These are phyloP conservation scores for Nautilus pompilius DNA, from an alignment of 1,140 invertebrate species.

Conservation along the genomic window DNA sequence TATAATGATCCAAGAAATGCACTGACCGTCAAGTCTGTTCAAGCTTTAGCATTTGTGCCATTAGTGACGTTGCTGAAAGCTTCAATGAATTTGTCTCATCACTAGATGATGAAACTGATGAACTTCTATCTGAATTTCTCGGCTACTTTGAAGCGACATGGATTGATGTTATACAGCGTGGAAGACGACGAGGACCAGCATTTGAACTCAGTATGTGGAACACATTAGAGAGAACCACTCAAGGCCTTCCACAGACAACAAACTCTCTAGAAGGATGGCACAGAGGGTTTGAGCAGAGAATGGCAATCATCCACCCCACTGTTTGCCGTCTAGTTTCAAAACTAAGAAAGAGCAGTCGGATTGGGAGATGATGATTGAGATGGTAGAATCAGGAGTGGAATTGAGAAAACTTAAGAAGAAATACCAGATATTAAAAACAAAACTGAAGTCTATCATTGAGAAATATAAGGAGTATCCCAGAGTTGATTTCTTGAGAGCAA, in stretches of 20 bases:
- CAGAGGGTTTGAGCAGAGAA: neutral
- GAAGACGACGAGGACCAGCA: neutral
- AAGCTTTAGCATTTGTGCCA: too few relatives aligned
- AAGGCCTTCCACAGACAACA: neutral
- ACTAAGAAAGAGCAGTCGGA: neutral
- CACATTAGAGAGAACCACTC: neutral
- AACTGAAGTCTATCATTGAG: neutral
- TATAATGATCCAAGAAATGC: neutral
- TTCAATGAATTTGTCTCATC: too few relatives aligned
- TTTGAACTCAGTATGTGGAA: neutral
- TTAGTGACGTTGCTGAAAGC: too few relatives aligned
- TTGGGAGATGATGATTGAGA: neutral
- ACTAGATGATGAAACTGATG: too few relatives aligned
- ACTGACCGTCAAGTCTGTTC: too few relatives aligned
- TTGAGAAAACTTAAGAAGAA: neutral
- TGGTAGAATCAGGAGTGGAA: neutral
- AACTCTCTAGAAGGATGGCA: neutral
- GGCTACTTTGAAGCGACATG: neutral
- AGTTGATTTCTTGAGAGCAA: constrained; percentile 1
- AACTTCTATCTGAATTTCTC: neutral
- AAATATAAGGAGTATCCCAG: neutral
- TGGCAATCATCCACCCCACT: neutral
- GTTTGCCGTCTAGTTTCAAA: neutral
- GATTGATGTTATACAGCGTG: neutral
- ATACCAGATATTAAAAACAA: neutral